phyloP scores from a whole-genome alignment of 2,113 vertebrate genomes.

The Glaucidium brasilianum region DNA sequence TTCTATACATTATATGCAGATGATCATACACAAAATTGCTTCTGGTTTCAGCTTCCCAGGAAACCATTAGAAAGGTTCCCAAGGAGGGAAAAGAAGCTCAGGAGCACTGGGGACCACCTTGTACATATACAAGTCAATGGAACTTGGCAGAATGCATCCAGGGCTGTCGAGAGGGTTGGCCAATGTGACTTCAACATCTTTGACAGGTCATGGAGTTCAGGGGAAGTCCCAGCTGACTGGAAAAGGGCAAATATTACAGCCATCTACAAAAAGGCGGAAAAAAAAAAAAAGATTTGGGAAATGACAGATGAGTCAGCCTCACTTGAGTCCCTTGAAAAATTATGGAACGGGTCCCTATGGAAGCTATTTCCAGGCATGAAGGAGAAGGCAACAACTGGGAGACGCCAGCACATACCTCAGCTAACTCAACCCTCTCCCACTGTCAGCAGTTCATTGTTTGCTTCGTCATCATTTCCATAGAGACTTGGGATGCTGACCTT shows the following conservation, averaged over 20 bases:
- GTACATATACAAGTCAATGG: not conserved
- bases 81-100: not conserved
- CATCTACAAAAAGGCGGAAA: not conserved
- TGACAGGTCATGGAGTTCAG: not conserved
- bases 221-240: slow-evolving; percentile 5
- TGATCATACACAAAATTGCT: not conserved
- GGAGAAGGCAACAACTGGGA: not conserved
- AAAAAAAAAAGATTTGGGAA: not conserved
- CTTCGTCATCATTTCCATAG: not conserved
- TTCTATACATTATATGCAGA: not conserved
- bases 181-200: not conserved
- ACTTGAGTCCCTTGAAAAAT: slow-evolving; percentile 9
- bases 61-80: not conserved
- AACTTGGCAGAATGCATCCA: not conserved
- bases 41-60: not conserved
- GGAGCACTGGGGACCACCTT: not conserved
- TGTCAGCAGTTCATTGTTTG: not conserved
- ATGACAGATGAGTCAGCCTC: slow-evolving; percentile 10
- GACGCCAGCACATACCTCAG: not conserved
- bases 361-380: not conserved
- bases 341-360: not conserved
- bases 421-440: not conserved
- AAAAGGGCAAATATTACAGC: slow-evolving; percentile 9
- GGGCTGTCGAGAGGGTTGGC: not conserved
- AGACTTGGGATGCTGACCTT: not conserved